Base-by-base conservation (phyloP, 1,140 invertebrate species). In the Neuroterus valhalla region DNA sequence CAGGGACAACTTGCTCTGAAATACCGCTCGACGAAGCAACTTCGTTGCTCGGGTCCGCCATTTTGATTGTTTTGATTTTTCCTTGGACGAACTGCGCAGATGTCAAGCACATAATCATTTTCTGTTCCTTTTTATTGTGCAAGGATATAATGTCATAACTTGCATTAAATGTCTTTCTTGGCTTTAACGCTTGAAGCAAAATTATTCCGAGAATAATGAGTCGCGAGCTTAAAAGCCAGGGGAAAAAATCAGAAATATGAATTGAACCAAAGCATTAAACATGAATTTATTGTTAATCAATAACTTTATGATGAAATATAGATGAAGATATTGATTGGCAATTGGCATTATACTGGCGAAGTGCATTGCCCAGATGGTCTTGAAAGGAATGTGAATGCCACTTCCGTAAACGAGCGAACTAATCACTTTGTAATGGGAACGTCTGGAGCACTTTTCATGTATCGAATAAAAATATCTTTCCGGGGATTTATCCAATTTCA, bases 1-100 rank as follows among this genome's bases (percentile, higher is more conserved):
- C 82, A 38, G 85, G 75, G 14, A 82, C 78, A 46, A 83, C 73
- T 46, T 83, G 80, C 66, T 89, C 80, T 75, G 83, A 81, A 76
- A 89, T 89, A 72, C 86, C 89, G 82, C 91, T 92, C 72, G 91
- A 91, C 76, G 91, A 89, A 42, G 91, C 91, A 77, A 89, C 88
- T 78, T 92, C 91, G 82, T 86, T 87, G 82, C 82, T 89, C 77
- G 85, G 83, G 71, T 89, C 89, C 78, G 88, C 89, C 89, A 89
- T 89, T 82, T 86, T 86, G 82, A 78, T 87, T 89, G 84, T 88
- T 88, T 89, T 88, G 87, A 86, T 87, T 88, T 87, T 87, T 85
- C 82, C 80, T 78, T 72, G 71, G 23, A 67, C 38, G 38, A 75
- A 77, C 72, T 79, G 83, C 78, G 81, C 79, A 81, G 77, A 83